Evolutionary conservation across 2,888 invertebrate genomes (phyloP).

Genomic region (Mythimna lalbum): DNA sequence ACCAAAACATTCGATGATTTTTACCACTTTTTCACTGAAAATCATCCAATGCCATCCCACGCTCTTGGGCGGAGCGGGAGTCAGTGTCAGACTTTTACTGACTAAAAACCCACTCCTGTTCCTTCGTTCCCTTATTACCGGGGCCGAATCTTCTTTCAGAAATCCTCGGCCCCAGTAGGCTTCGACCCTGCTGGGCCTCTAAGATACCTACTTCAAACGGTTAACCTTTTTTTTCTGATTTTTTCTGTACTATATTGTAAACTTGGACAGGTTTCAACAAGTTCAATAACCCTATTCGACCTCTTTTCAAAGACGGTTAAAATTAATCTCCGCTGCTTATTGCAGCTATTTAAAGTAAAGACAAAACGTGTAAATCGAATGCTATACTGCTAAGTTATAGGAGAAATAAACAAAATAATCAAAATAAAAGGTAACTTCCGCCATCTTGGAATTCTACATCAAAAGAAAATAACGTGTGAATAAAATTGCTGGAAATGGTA

Average conservation of each 20-base stretch:
- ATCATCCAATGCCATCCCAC: too few species aligned
- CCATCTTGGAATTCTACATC: slow-evolving; percentile 80
- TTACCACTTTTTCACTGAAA: too few species aligned
- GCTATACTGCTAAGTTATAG: slow-evolving; percentile 43
- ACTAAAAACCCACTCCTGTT: too few species aligned
- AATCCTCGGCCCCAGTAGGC: too few species aligned
- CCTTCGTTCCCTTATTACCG: too few species aligned
- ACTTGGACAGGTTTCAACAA: slow-evolving; percentile 78
- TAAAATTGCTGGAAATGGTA: slow-evolving; percentile 26
- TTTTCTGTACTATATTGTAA: slow-evolving; percentile 33
- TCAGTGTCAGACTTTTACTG: too few species aligned
- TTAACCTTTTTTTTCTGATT: slow-evolving; percentile 10
- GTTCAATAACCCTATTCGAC: slow-evolving; percentile 79
- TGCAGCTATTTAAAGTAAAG: slow-evolving; percentile 35
- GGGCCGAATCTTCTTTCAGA: too few species aligned
- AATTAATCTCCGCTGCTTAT: slow-evolving; percentile 30
- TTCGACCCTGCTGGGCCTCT: too few species aligned
- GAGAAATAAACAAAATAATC: slow-evolving; percentile 70
- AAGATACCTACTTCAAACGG: too few species aligned
- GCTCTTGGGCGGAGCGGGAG: too few species aligned
- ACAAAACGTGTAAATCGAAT: slow-evolving; percentile 45
- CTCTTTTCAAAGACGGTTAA: slow-evolving; percentile 48
- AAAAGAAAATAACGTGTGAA: slow-evolving; percentile 44
- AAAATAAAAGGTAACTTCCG: slow-evolving; percentile 78
- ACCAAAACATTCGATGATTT: too few species aligned